These are phyloP conservation scores for Lucinisca nassula DNA, from an alignment of 2,888 invertebrate genomes.

Conservation along the genomic window DNA sequence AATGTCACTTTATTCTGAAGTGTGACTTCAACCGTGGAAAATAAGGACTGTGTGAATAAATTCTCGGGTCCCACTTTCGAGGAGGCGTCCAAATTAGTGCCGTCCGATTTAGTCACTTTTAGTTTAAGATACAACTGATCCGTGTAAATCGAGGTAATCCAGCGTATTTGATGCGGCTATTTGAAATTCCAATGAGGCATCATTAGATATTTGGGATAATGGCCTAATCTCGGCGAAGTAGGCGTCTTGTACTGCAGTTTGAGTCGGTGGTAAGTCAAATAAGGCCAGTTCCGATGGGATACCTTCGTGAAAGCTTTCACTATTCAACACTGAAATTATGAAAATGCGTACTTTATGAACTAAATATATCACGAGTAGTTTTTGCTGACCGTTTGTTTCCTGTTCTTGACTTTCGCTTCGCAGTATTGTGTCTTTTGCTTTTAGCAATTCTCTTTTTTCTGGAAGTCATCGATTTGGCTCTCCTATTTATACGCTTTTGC, in stretches of 20 bases:
- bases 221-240: no score
- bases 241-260: no score
- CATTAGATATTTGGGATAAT: not conserved
- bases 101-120: not conserved
- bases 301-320: no score
- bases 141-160: no score
- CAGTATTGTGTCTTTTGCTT: not conserved
- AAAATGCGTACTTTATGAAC: not conserved
- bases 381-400: no score
- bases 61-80: not conserved
- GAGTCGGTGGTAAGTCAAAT: no score
- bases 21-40: not conserved
- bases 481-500: not conserved
- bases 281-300: no score
- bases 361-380: not conserved
- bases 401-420: not conserved
- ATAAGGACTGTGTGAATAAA: no score
- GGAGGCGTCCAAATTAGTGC: not conserved
- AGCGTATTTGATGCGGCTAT: not conserved
- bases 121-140: not conserved
- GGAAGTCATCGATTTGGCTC: not conserved
- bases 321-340: not conserved
- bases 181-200: no score
- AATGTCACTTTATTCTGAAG: not conserved
- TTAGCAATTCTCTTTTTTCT: not conserved